Evolutionary conservation across 2,888 invertebrate genomes (phyloP).

Genomic region (Cynaeus angustus): DNA sequence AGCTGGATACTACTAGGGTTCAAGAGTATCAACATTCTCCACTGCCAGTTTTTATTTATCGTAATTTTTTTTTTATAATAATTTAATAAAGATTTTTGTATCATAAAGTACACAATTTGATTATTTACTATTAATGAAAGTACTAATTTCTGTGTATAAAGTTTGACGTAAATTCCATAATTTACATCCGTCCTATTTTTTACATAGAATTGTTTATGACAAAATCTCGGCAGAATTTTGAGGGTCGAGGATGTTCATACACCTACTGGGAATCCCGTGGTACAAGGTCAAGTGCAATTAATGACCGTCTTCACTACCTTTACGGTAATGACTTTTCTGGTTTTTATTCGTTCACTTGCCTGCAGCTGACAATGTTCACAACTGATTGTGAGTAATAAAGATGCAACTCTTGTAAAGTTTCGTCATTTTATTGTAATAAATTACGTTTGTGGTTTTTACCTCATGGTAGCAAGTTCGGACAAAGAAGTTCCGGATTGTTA

Average conservation of each 20-base stretch:
- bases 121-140: too few species aligned
- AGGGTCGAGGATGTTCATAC: constrained; percentile 41
- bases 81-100: too few species aligned
- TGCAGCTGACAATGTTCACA: not conserved
- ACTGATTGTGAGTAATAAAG: not conserved
- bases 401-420: not conserved
- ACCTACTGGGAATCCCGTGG: constrained; percentile 39
- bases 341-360: not conserved
- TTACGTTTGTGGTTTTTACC: constrained; percentile 12
- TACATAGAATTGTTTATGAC: not conserved
- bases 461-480: constrained; percentile 6
- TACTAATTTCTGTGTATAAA: too few species aligned
- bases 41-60: not conserved
- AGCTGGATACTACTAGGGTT: constrained; percentile 2
- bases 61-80: not conserved
- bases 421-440: not conserved
- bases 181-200: not conserved
- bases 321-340: not conserved
- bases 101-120: too few species aligned
- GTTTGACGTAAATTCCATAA: not conserved
- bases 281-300: constrained; percentile 36
- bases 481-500: constrained; percentile 11
- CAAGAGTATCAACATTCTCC: not conserved
- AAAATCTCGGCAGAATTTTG: not conserved
- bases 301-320: not conserved